A percentile compares a stretch with the other conserved stretches of the same genome.
phyloP scores from a whole-genome alignment of 2,113 vertebrate species.

The Chaetodon trifascialis region DNA sequence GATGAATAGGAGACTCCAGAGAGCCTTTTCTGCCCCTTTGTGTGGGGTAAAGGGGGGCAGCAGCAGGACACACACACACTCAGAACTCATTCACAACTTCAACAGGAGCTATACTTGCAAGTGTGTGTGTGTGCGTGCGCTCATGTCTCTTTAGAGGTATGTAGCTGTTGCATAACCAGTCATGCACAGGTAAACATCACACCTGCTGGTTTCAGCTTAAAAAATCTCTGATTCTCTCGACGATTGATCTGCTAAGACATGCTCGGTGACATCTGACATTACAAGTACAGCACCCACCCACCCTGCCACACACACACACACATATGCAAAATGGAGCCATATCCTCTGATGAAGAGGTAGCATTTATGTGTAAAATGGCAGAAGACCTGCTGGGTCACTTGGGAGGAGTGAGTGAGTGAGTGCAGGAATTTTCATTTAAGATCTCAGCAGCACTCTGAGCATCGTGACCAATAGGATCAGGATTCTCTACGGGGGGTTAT shows the following conservation, averaged over 20 bases:
- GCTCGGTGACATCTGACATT: conserved; percentile 51
- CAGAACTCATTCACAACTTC: conserved; percentile 63
- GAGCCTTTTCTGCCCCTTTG: conserved; percentile 81
- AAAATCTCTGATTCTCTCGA: conserved; percentile 6
- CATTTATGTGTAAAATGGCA: conserved; percentile 55
- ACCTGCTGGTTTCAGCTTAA: conserved; percentile 39
- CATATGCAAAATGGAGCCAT: conserved; percentile 51
- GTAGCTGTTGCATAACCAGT: conserved; percentile 37
- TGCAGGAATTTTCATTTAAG: conserved; percentile 82
- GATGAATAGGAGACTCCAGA: conserved; percentile 84
- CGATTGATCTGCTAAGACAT: conserved; percentile 50
- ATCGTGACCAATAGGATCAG: conserved; percentile 82
- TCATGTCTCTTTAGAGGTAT: conserved; percentile 12
- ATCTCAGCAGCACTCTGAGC: conserved; percentile 74
- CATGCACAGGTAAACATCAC: conserved; percentile 28
- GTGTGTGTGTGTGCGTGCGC: conserved; percentile 8
- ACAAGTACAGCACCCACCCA: conserved; percentile 40
- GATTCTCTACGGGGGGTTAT: conserved; percentile 69
- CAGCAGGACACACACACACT: conserved; percentile 67
- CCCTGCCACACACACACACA: conserved; percentile 14
- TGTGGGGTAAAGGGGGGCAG: conserved; percentile 77
- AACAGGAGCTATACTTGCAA: conserved; percentile 26
- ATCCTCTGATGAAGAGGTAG: conserved; percentile 62
- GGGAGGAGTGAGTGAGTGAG: conserved; percentile 67
- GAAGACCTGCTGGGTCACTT: conserved; percentile 70